Conservation (phyloP, 1,140 invertebrate species). For the Muscidifurax raptorellus region DNA sequence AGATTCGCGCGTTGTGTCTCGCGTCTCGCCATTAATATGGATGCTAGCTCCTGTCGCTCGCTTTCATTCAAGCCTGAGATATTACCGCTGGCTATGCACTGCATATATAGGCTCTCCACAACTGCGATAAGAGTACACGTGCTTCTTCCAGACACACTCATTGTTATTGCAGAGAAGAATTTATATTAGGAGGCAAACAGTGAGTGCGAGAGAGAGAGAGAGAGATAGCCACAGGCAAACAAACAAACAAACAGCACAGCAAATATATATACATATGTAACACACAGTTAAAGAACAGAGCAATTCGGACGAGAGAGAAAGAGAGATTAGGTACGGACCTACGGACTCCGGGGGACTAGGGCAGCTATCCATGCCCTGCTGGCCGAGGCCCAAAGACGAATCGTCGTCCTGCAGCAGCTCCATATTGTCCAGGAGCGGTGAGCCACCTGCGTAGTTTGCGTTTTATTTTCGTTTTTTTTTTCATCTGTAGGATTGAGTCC, state of each 20-base stretch:
- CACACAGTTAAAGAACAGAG: not conserved
- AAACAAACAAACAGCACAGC: conserved; percentile 34
- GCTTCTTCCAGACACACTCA: not conserved
- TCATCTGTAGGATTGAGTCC: not conserved
- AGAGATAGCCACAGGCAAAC: conserved; percentile 48
- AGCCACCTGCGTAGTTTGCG: conserved; percentile 71
- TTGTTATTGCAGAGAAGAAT: not conserved
- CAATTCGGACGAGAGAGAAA: conserved; percentile 56
- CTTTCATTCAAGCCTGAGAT: conserved; percentile 9
- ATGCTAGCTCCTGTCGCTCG: conserved; percentile 9
- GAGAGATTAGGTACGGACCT: conserved; percentile 70
- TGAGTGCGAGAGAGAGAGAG: not conserved
- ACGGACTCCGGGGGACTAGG: conserved; percentile 71
- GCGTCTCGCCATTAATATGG: conserved; percentile 19
- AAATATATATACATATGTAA: not conserved
- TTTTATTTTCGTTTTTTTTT: conserved; percentile 26
- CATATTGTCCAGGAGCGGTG: conserved; percentile 75
- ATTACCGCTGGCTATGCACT: not conserved
- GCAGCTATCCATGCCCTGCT: conserved; percentile 73
- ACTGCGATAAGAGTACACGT: not conserved
- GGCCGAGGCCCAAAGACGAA: conserved; percentile 72
- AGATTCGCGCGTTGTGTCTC: conserved; percentile 22
- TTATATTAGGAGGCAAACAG: not conserved
- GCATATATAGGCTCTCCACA: not conserved
- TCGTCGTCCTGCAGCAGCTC: conserved; percentile 75